phyloP scores from a whole-genome alignment of 2,113 vertebrate genomes.

The Orientallactaga bullata region DNA sequence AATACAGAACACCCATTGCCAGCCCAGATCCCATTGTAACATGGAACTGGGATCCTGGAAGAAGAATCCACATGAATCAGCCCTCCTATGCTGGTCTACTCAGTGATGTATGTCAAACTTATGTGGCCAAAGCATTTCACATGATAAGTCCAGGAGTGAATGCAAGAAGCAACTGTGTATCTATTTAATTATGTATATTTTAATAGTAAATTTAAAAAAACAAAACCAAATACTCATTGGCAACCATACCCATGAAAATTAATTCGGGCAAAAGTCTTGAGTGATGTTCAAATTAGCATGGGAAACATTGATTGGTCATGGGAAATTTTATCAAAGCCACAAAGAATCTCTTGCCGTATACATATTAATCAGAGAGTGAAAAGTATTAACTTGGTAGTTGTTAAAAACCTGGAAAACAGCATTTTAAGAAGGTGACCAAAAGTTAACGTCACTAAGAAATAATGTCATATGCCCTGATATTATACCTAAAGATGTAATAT shows the following conservation, averaged over 20 bases:
- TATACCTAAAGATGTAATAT: background rate
- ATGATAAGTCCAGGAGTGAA: background rate
- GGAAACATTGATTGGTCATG: background rate
- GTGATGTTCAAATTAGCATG: background rate
- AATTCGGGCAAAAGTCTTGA: background rate
- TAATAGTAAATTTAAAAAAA: background rate
- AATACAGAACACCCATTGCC: background rate
- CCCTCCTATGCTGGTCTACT: background rate
- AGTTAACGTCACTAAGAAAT: background rate
- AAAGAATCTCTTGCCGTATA: background rate
- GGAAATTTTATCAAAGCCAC: background rate
- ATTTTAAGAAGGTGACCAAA: background rate
- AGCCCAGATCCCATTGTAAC: background rate
- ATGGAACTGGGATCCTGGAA: background rate
- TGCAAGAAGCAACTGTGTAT: fast-evolving
- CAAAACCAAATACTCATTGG: background rate
- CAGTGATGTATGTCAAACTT: background rate
- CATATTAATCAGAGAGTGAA: background rate
- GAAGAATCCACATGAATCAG: background rate
- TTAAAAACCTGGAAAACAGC: background rate
- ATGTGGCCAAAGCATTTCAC: background rate
- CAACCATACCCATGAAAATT: background rate
- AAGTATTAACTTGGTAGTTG: background rate
- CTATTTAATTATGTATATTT: background rate
- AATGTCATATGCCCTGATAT: background rate